A percentile compares a stretch with the other conserved stretches of the same genome.
phyloP scores from a whole-genome alignment of 2,797 vertebrate species.

The Halcyon chelicuti region DNA sequence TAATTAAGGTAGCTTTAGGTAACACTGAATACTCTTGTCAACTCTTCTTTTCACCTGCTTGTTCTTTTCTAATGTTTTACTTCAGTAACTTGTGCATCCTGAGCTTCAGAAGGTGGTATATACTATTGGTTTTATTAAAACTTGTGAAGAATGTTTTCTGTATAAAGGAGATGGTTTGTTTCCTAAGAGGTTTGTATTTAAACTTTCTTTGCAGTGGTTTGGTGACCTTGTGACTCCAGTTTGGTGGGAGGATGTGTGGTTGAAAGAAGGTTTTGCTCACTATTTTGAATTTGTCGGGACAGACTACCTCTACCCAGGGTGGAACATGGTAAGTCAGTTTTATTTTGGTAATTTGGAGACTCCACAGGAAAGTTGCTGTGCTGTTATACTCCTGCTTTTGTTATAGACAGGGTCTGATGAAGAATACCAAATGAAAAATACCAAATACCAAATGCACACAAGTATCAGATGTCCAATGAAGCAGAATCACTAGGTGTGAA shows the following conservation, averaged over 20 bases:
- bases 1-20: not conserved
- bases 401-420: not conserved
- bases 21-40: not conserved
- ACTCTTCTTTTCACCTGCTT: not conserved
- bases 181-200: not conserved
- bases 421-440: slow-evolving; percentile 47
- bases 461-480: slow-evolving; percentile 41
- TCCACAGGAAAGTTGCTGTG: not conserved
- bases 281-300: slow-evolving; percentile 97
- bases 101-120: not conserved
- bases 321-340: slow-evolving; percentile 91
- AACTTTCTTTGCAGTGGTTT: slow-evolving; percentile 89
- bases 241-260: slow-evolving; percentile 99
- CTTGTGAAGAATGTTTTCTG: not conserved
- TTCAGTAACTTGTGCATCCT: not conserved
- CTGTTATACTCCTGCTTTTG: not conserved
- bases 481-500: slow-evolving; percentile 52
- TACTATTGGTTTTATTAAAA: not conserved
- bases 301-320: slow-evolving; percentile 97
- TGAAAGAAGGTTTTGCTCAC: slow-evolving; percentile 98
- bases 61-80: not conserved
- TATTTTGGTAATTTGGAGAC: not conserved
- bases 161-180: not conserved
- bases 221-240: slow-evolving; percentile 96
- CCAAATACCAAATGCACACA: not conserved